Conservation (phyloP, 2,113 vertebrate genomes). For the Bubo bubo region DNA sequence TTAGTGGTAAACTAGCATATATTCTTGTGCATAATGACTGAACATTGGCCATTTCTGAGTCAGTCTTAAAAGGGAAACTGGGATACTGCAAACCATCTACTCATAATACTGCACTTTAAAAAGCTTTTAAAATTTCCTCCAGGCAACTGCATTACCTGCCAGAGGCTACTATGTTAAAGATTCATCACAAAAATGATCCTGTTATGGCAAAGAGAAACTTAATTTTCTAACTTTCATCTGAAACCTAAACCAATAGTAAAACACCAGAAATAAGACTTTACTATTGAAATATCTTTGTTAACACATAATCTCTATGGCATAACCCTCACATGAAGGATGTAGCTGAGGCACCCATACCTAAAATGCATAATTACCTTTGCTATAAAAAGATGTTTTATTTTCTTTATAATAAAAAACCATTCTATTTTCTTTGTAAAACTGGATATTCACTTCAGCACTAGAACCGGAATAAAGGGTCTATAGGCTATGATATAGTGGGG, state of each 20-base stretch:
- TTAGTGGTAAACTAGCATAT: background rate
- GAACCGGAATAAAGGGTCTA: background rate
- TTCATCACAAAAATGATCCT: background rate
- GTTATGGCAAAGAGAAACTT: background rate
- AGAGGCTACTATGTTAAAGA: constrained; percentile 11
- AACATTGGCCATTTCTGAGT: background rate
- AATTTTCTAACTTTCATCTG: background rate
- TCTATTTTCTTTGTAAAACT: background rate
- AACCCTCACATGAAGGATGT: background rate
- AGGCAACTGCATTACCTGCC: background rate
- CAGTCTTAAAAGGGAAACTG: background rate
- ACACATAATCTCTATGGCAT: background rate
- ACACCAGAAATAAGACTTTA: background rate
- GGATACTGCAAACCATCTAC: background rate
- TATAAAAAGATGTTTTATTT: background rate
- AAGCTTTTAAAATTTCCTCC: background rate
- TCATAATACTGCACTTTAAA: background rate
- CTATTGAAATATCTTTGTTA: background rate
- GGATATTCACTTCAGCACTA: background rate
- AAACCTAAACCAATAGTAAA: background rate
- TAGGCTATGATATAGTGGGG: background rate
- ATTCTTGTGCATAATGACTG: background rate
- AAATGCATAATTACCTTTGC: background rate
- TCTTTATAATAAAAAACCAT: background rate
- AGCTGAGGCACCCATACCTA: background rate